These are phyloP conservation scores for Axis porcinus DNA, from an alignment of 2,113 vertebrate species.

Conservation along the genomic window DNA sequence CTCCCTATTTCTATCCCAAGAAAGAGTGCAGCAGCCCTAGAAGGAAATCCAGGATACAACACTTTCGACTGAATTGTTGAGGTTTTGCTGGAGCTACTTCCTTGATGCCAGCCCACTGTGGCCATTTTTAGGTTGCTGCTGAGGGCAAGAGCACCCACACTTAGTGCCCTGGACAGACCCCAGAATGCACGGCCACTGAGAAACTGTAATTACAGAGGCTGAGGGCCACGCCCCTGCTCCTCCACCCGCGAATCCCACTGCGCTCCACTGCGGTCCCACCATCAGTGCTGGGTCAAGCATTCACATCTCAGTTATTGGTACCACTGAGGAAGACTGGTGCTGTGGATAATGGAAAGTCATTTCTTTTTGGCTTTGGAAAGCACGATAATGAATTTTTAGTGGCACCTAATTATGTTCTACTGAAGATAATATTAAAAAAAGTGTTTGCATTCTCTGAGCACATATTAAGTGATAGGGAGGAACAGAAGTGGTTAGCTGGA, in stretches of 20 bases:
- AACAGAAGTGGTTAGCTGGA: not conserved
- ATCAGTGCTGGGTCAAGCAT: not conserved
- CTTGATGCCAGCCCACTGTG: not conserved
- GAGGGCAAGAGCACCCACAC: not conserved
- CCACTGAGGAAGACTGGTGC: not conserved
- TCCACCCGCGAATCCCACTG: not conserved
- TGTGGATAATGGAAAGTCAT: not conserved
- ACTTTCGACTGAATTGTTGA: not conserved
- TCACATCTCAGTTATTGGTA: not conserved
- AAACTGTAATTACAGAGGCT: not conserved
- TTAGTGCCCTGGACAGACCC: not conserved
- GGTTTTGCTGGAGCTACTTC: slow-evolving; percentile 7
- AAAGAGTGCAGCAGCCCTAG: not conserved
- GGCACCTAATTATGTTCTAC: slow-evolving; percentile 39
- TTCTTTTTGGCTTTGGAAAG: slow-evolving; percentile 36
- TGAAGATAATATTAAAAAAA: slow-evolving; percentile 42
- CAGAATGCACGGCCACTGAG: not conserved
- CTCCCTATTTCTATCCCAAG: not conserved
- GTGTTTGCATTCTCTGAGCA: slow-evolving; percentile 6
- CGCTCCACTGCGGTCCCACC: not conserved
- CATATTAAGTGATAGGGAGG: not conserved
- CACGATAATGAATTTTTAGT: slow-evolving; percentile 43
- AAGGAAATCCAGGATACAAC: not conserved
- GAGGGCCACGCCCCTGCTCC: not conserved
- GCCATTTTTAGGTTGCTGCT: slow-evolving; percentile 6